Conservation (phyloP, 2,797 vertebrate species). For the Mionectes olivaceus region DNA sequence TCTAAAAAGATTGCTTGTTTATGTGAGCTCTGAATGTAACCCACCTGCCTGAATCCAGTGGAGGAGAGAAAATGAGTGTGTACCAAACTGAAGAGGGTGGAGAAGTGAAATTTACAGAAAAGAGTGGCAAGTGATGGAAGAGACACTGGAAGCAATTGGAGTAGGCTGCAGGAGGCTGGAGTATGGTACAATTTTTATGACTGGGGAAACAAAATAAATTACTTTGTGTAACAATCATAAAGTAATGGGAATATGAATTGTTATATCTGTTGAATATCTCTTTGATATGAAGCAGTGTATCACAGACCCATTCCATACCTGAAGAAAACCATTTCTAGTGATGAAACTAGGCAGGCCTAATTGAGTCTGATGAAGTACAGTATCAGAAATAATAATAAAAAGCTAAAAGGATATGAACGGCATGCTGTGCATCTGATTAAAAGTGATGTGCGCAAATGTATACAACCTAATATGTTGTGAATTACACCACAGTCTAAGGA, state of each 20-base stretch:
- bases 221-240: conserved; percentile 5
- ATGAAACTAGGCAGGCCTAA: conserved; percentile 52
- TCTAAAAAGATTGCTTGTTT: conserved; percentile 10
- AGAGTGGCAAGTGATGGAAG: background rate
- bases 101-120: background rate
- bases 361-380: conserved; percentile 59
- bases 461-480: conserved; percentile 64
- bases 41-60: background rate
- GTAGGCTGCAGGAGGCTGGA: background rate
- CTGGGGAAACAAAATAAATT: conserved; percentile 2
- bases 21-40: conserved; percentile 27
- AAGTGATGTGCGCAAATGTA: conserved; percentile 48
- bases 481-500: conserved; percentile 34
- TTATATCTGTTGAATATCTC: conserved; percentile 42
- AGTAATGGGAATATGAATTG: conserved; percentile 26
- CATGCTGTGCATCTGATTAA: conserved; percentile 70
- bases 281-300: background rate
- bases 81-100: background rate
- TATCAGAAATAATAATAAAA: conserved; percentile 67
- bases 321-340: conserved; percentile 47
- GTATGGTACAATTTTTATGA: conserved; percentile 6
- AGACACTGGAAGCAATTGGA: background rate
- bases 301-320: background rate
- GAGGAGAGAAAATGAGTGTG: background rate
- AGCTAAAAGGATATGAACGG: conserved; percentile 55